phyloP scores from a whole-genome alignment of 1,140 invertebrate species.

The Zophobas morio region DNA sequence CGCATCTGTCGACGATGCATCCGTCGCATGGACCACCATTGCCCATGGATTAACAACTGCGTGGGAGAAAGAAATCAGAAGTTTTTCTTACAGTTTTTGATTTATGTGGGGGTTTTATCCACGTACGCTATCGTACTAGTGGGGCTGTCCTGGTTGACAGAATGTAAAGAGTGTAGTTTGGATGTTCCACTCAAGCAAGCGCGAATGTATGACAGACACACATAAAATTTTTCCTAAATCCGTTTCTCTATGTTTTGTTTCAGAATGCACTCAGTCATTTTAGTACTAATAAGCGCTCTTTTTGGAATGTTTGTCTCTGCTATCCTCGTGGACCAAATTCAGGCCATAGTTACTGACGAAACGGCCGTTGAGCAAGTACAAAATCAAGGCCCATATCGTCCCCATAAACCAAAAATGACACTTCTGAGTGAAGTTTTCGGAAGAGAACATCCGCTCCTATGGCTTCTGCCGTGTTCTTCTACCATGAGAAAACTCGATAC shows the following conservation, averaged over 20 bases:
- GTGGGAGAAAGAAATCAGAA: slow-evolving; percentile 95
- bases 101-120: slow-evolving; percentile 78
- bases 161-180: slow-evolving; percentile 77
- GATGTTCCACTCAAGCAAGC: slow-evolving; percentile 79
- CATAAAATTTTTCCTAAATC: neutral
- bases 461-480: slow-evolving; percentile 77
- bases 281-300: slow-evolving; percentile 86
- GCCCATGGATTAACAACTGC: slow-evolving; percentile 91
- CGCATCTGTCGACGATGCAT: slow-evolving; percentile 91
- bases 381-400: slow-evolving; percentile 77
- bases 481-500: slow-evolving; percentile 71
- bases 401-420: slow-evolving; percentile 77
- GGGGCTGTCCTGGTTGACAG: slow-evolving; percentile 81
- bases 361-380: slow-evolving; percentile 87
- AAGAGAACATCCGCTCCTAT: slow-evolving; percentile 77
- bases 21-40: slow-evolving; percentile 93
- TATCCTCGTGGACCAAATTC: slow-evolving; percentile 91
- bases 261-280: slow-evolving; percentile 88
- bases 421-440: slow-evolving; percentile 87
- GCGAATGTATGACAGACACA: slow-evolving; percentile 77
- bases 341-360: slow-evolving; percentile 79
- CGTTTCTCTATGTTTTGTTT: slow-evolving; percentile 58
- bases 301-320: slow-evolving; percentile 93
- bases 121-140: slow-evolving; percentile 82
- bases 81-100: slow-evolving; percentile 93